Evolutionary conservation across 2,888 invertebrate genomes (phyloP), one percentile per base, ranked within the genome.

Genomic region (Dicranocentrus wangi): DNA sequence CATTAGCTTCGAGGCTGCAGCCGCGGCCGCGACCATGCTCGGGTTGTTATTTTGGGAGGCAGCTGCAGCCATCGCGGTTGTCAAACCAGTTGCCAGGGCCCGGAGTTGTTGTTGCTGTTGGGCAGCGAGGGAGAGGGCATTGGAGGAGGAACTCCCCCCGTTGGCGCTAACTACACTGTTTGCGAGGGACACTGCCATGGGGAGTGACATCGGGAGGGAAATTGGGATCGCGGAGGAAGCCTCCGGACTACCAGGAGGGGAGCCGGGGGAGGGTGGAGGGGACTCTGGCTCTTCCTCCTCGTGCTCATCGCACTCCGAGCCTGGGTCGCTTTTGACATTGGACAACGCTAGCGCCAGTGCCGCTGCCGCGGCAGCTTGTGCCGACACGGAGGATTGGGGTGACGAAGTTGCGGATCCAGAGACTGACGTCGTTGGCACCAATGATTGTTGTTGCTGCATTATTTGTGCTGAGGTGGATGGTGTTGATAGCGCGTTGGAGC

Each of bases 21-120:
- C 86, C 5, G 81, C 83, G 8, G 81, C 77, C 2, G 85, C 84
- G 15, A 81, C 83, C 69, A 83, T 81, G 13, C 69, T 43, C 3
- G 70, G 60, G 66, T 73, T 84, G 43, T 83, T 83, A 65, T 82
- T 83, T 17, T 82, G 80, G 10, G 84, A 83, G 17, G 82, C 84
- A 21, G 84, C 84, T 42, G 85, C 83, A 65, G 85, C 85, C 79
- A 85, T 83, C 13, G 84, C 84, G 10, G 73, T 70, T 32, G 81
- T 75, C 39, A 86, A 81, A 68, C 85, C 85, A 32, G 81, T 82
- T 17, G 86, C 87, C 13, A 87, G 65, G 32, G 86, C 86, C 65
- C 86, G 76, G 21, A 87, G 80, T 77, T 85, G 85, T 61, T 85
- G 85, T 39, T 85, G 85, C 43, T 85, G 85, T 69, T 85, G 85